A percentile compares a stretch with the other conserved stretches of the same genome.
Conservation (phyloP, 2,113 vertebrate genomes). For the Pangasianodon hypophthalmus region DNA sequence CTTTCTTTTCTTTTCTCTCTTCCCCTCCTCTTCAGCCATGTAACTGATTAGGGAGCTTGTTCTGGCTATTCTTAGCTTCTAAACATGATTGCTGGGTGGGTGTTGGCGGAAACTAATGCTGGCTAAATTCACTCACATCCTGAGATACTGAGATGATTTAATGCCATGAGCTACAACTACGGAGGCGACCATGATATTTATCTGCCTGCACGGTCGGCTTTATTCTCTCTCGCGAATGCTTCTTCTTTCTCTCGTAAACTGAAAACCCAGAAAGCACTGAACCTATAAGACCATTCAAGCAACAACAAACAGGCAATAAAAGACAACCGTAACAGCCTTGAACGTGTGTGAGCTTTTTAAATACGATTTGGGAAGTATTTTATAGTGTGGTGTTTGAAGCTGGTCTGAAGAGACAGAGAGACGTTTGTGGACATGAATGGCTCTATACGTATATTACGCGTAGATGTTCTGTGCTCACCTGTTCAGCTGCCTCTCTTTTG, state of each 20-base stretch:
- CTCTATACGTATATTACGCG: not conserved
- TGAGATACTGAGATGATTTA: slow-evolving; percentile 45
- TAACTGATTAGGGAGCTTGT: slow-evolving; percentile 67
- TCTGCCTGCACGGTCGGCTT: slow-evolving; percentile 53
- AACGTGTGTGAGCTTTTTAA: not conserved
- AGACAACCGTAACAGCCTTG: not conserved
- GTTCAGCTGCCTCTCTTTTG: slow-evolving; percentile 91
- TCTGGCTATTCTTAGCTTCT: slow-evolving; percentile 69
- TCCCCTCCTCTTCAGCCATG: slow-evolving; percentile 49
- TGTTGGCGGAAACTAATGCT: slow-evolving; percentile 47
- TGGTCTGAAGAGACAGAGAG: not conserved
- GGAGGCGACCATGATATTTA: slow-evolving; percentile 31
- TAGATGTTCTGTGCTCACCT: slow-evolving; percentile 73
- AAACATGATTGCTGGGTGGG: slow-evolving; percentile 49
- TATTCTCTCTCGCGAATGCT: slow-evolving; percentile 34
- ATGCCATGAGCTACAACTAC: slow-evolving; percentile 47
- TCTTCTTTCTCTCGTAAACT: not conserved
- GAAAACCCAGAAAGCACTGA: not conserved
- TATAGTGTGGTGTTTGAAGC: not conserved
- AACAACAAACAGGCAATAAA: not conserved
- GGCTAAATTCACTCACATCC: slow-evolving; percentile 56
- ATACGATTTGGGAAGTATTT: not conserved
- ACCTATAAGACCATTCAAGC: not conserved
- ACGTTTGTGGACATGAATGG: not conserved
- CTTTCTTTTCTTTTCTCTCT: slow-evolving; percentile 50